Evolutionary conservation across 2,113 vertebrate genomes (phyloP), one percentile per base, ranked within the genome.

Genomic region (Tetraodon nigroviridis): DNA sequence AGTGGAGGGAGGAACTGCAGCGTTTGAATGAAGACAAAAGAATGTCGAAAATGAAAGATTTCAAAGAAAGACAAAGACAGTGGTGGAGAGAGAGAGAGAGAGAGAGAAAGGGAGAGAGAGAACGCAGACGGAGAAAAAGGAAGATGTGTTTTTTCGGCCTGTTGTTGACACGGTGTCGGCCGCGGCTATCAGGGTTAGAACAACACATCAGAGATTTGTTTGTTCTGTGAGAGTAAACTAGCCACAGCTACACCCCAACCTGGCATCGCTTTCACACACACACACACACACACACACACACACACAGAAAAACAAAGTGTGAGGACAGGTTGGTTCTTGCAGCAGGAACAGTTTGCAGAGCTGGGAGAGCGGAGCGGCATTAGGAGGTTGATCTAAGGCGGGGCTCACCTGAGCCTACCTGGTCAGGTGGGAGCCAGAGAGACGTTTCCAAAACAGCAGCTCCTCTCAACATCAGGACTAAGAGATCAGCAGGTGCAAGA

Each of bases 311-410:
- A 87, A 84, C 76, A 83, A 84, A 57, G 64, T 77, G 86, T 58
- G 55, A 64, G 67, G 92, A 89, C 96, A 97, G 93, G 96, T 90
- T 87, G 79, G 81, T 83, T 92, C 96, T 93, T 94, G 95, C 84
- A 92, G 81, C 76, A 74, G 87, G 87, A 93, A 91, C 90, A 92
- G 92, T 96, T 95, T 95, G 93, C 89, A 90, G 93, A 94, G 93
- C 92, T 58, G 71, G 47, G 78, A 76, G 82, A 80, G 82, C 64
- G 3, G 79, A 75, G 68, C 83, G 87, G 93, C 89, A 89, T 92
- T 94, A 92, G 91, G 45, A 90, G 93, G 93, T 97, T 96, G 95
- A 93, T 92, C 93, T 92, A 96, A 97, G 94, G 94, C 92, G 95
- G 94, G 95, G 93, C 91, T 90, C 90, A 80, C 84, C 89, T 90